A percentile compares a stretch with the other conserved stretches of the same genome.
These are phyloP conservation scores for rat (Rattus norvegicus) DNA, from an alignment of 2,113 vertebrate genomes.

Conservation along the genomic window DNA sequence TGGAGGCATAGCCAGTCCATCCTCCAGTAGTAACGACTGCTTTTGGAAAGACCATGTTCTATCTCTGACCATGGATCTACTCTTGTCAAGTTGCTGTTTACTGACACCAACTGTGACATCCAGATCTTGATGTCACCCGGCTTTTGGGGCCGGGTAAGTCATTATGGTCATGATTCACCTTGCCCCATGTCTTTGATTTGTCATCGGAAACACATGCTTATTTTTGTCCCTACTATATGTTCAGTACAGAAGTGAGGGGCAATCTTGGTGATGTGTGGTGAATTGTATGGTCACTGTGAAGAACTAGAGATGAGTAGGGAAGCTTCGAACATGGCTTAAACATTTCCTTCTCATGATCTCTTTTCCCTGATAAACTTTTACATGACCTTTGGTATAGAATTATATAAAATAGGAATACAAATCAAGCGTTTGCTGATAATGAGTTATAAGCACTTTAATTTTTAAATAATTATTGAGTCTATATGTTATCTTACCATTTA, in stretches of 20 bases:
- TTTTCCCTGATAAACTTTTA: not conserved
- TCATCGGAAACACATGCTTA: not conserved
- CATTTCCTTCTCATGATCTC: not conserved
- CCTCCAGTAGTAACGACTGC: not conserved
- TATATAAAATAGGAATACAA: not conserved
- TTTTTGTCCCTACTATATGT: not conserved
- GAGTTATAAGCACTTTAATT: not conserved
- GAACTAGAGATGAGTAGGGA: not conserved
- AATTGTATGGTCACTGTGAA: not conserved
- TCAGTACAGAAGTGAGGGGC: not conserved
- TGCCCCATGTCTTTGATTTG: not conserved
- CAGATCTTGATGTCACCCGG: not conserved
- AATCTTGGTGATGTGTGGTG: not conserved
- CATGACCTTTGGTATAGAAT: too few species aligned
- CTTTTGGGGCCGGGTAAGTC: not conserved
- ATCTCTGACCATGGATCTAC: not conserved
- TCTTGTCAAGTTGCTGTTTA: not conserved
- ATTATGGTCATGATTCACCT: not conserved
- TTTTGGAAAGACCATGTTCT: slow-evolving; percentile 6
- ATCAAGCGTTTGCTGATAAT: not conserved
- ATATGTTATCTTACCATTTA: too few species aligned
- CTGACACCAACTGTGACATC: not conserved
- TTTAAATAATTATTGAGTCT: too few species aligned
- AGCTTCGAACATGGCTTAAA: not conserved
- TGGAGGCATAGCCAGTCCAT: not conserved